A percentile compares a stretch with the other conserved stretches of the same genome.
phyloP scores from a whole-genome alignment of 2,797 vertebrate species.

The Eupleurogrammus muticus region DNA sequence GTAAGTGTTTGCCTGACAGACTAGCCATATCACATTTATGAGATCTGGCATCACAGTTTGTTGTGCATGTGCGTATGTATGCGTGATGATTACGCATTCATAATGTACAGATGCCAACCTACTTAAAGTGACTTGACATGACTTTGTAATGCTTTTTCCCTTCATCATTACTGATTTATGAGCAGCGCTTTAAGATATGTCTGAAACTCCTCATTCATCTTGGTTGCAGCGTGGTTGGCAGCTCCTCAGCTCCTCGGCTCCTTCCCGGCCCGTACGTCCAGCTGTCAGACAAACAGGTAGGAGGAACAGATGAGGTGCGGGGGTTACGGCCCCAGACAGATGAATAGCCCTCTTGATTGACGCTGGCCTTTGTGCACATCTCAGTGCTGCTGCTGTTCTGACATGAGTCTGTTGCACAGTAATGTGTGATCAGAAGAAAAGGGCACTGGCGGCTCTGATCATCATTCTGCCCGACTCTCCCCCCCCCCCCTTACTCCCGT shows the following conservation, averaged over 20 bases:
- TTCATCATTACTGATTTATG: constrained; percentile 5
- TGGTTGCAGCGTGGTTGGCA: constrained; percentile 39
- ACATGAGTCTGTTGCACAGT: constrained; percentile 81
- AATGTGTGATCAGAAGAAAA: constrained; percentile 86
- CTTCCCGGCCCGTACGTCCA: constrained; percentile 51
- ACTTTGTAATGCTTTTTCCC: not conserved
- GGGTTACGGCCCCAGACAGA: constrained; percentile 71
- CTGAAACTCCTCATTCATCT: constrained; percentile 40
- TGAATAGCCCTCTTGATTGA: constrained; percentile 81
- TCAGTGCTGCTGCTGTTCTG: constrained; percentile 69
- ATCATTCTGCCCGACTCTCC: constrained; percentile 68
- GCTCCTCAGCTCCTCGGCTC: constrained; percentile 49
- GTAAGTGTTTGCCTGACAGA: no score
- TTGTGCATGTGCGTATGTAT: no score
- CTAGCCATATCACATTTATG: no score
- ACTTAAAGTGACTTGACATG: not conserved
- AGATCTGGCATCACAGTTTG: no score
- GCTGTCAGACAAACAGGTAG: constrained; percentile 77
- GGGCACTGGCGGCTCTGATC: constrained; percentile 80
- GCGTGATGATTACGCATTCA: no score
- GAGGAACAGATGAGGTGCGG: constrained; percentile 68
- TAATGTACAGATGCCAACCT: not conserved
- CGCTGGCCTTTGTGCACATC: constrained; percentile 79
- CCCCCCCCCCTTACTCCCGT: no score
- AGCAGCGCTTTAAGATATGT: constrained; percentile 10